Conservation (phyloP, 2,113 vertebrate genomes). For the Mandrillus leucophaeus region DNA sequence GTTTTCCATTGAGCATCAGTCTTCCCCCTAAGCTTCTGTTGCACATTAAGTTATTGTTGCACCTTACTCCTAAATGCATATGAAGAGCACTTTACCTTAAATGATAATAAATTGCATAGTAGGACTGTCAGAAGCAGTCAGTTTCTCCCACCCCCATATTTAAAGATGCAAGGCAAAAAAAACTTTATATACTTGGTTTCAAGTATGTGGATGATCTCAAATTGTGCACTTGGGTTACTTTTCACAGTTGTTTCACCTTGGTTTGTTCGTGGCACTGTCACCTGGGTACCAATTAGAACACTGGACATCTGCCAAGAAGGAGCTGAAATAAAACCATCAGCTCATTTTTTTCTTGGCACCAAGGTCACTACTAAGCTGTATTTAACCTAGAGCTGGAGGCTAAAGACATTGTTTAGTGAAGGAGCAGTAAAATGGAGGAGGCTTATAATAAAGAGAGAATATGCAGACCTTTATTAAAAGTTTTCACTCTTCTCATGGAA, state of each 20-base stretch:
- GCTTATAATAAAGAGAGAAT: neutral
- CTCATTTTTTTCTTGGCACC: slow-evolving; percentile 46
- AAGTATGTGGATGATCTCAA: neutral
- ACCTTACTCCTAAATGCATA: neutral
- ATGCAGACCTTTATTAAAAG: neutral
- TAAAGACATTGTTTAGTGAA: neutral
- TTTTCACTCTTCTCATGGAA: neutral
- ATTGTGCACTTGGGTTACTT: neutral
- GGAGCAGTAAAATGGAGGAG: neutral
- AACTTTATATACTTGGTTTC: neutral
- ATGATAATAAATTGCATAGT: neutral
- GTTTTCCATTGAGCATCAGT: neutral
- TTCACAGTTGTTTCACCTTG: slow-evolving; percentile 28
- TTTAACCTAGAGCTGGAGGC: neutral
- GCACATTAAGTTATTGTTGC: neutral
- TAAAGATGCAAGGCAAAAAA: neutral
- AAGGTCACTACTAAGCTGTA: slow-evolving; percentile 38
- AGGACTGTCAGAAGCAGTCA: neutral
- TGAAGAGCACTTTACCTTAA: neutral
- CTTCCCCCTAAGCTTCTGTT: neutral
- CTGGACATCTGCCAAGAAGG: slow-evolving; percentile 50
- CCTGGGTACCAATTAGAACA: slow-evolving; percentile 13
- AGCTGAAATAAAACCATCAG: slow-evolving; percentile 19
- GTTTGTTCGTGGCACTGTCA: neutral
- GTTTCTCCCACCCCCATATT: neutral